These are phyloP conservation scores for Drosophila busckii DNA, from an alignment of 1,140 invertebrate genomes.

Conservation along the genomic window DNA sequence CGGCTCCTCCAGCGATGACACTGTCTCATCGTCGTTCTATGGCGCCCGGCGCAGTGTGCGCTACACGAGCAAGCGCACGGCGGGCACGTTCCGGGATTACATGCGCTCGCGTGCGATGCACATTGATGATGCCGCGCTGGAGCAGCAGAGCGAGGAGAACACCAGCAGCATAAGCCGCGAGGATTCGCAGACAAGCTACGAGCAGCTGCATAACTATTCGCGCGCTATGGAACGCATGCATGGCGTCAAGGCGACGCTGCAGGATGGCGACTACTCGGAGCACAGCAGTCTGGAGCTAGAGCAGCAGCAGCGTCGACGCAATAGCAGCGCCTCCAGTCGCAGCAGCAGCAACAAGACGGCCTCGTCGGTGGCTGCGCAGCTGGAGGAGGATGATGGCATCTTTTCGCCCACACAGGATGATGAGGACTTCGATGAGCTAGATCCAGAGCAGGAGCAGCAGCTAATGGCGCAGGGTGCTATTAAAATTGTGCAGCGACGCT, in stretches of 20 bases:
- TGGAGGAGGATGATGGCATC: constrained; percentile 58
- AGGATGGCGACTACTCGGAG: constrained; percentile 38
- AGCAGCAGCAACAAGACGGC: constrained; percentile 29
- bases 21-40: constrained; percentile 72
- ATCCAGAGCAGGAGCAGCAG: constrained; percentile 38
- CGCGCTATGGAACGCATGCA: constrained; percentile 56
- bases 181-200: constrained; percentile 64
- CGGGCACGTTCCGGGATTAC: constrained; percentile 71
- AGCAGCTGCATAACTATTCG: constrained; percentile 55
- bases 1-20: constrained; percentile 71
- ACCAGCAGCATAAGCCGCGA: constrained; percentile 65
- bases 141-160: constrained; percentile 64
- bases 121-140: constrained; percentile 56
- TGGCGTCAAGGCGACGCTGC: constrained; percentile 29
- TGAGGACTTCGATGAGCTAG: constrained; percentile 52
- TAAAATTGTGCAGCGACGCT: constrained; percentile 47
- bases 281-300: constrained; percentile 40
- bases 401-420: constrained; percentile 57
- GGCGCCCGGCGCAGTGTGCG: constrained; percentile 71
- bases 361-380: constrained; percentile 13
- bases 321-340: constrained; percentile 29
- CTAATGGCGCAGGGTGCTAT: constrained; percentile 35
- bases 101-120: constrained; percentile 67
- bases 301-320: constrained; percentile 32
- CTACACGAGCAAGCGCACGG: constrained; percentile 73